Percentiles rank a stretch among this genome's conserved stretches.
phyloP scores from a whole-genome alignment of 2,888 invertebrate genomes.

The Brachynemurus nebulosus region DNA sequence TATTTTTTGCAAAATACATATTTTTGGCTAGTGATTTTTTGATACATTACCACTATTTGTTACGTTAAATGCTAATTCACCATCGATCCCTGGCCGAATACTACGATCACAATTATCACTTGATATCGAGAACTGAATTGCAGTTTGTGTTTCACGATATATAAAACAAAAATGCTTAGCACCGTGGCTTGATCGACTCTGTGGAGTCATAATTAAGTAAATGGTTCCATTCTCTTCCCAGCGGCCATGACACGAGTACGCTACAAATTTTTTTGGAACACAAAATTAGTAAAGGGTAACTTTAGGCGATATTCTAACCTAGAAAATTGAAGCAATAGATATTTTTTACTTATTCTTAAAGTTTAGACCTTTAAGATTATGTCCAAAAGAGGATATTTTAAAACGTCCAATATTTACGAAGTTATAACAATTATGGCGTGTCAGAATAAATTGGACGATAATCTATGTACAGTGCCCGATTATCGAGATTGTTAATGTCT shows the following conservation, averaged over 20 bases:
- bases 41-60: conserved; percentile 25
- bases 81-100: conserved; percentile 37
- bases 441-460: too few relatives aligned
- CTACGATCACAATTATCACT: conserved; percentile 48
- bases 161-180: conserved; percentile 63
- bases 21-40: background rate
- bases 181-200: conserved; percentile 49
- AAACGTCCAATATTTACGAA: too few relatives aligned
- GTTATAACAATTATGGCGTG: too few relatives aligned
- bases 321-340: too few relatives aligned
- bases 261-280: too few relatives aligned
- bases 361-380: too few relatives aligned
- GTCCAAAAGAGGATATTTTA: too few relatives aligned
- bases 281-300: too few relatives aligned
- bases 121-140: conserved; percentile 42
- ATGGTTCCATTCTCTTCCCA: conserved; percentile 81
- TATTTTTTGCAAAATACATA: background rate
- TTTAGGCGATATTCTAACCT: too few relatives aligned
- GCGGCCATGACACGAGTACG: conserved; percentile 78
- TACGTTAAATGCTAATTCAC: conserved; percentile 53
- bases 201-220: conserved; percentile 69
- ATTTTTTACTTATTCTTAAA: too few relatives aligned
- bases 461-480: too few relatives aligned
- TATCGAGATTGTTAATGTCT: too few relatives aligned
- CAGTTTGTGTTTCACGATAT: conserved; percentile 44